Base-by-base conservation (phyloP, 2,797 vertebrate genomes). In the Oreochromis mossambicus region DNA sequence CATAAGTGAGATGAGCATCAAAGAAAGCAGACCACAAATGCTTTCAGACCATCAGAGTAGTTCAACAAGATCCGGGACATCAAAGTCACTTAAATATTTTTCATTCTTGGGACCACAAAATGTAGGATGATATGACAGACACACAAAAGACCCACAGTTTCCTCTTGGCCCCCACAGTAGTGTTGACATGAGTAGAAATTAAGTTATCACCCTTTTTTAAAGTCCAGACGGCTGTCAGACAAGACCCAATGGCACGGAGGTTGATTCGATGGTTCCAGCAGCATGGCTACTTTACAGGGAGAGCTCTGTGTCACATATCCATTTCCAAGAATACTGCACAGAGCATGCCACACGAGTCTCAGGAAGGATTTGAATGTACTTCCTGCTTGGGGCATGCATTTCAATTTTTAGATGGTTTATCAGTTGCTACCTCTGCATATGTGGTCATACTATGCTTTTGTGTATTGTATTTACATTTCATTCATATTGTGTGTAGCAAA, bases 101-200 rank as follows among this genome's bases (percentile, higher is more conserved):
- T 97, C 98, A 98, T 98, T 98, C 98, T 96, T 97, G 94, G 68
- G 95, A 94, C 94, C 21, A 87, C 96, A 96, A 96, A 96, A 95
- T 95, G 96, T 94, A 93, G 94, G 83, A 81, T 92, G 84, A 83
- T 95, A 96, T 97, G 97, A 97, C 97, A 96, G 96, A 95, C 87
- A 84, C 96, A 99, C 98, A 99, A 98, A 97, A 97, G 97, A 91
- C 10, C 97, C 95, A 96, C 95, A 98, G 98, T 98, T 95, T 97
- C 96, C 97, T 95, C 95, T 95, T 96, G 97, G 96, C 95, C 93
- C 89, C 94, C 84, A 89, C 91, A 93, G 95, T 83, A 94, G 95
- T 96, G 96, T 95, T 97, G 94, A 96, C 96, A 97, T 95, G 94
- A 92, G 95, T 95, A 91, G 95, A 96, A 96, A 97, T 96, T 95